Evolutionary conservation across 2,888 invertebrate genomes (phyloP).

Genomic region (Flexamia atlantica): DNA sequence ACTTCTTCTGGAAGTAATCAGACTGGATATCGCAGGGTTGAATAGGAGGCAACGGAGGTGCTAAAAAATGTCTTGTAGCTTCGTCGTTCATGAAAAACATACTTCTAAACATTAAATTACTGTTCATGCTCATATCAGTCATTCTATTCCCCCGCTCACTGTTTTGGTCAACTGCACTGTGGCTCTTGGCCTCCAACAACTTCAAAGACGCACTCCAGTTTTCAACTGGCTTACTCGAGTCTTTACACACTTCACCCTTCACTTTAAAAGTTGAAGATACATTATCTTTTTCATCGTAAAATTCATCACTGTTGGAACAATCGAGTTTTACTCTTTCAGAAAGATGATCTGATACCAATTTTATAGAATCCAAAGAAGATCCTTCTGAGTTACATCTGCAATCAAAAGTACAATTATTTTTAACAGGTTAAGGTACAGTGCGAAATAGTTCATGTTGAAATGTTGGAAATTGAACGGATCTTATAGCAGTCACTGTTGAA

Average conservation of each 20-base stretch:
- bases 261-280: background rate
- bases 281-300: constrained; percentile 22
- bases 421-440: background rate
- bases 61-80: constrained; percentile 70
- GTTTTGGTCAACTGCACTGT: background rate
- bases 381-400: constrained; percentile 69
- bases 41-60: constrained; percentile 69
- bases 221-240: constrained; percentile 27
- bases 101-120: constrained; percentile 71
- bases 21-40: constrained; percentile 67
- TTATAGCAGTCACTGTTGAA: no score
- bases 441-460: no score
- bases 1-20: constrained; percentile 70
- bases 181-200: background rate
- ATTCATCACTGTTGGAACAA: constrained; percentile 48
- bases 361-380: constrained; percentile 69
- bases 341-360: constrained; percentile 69
- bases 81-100: constrained; percentile 72
- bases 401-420: constrained; percentile 40
- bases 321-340: constrained; percentile 69
- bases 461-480: no score
- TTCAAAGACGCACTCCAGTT: constrained; percentile 35
- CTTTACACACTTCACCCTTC: constrained; percentile 32
- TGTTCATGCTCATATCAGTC: constrained; percentile 68
- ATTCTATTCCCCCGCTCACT: background rate